A percentile compares a stretch with the other conserved stretches of the same genome.
These are phyloP conservation scores for Phymorhynchus buccinoides DNA, from an alignment of 1,140 invertebrate species.

Conservation along the genomic window DNA sequence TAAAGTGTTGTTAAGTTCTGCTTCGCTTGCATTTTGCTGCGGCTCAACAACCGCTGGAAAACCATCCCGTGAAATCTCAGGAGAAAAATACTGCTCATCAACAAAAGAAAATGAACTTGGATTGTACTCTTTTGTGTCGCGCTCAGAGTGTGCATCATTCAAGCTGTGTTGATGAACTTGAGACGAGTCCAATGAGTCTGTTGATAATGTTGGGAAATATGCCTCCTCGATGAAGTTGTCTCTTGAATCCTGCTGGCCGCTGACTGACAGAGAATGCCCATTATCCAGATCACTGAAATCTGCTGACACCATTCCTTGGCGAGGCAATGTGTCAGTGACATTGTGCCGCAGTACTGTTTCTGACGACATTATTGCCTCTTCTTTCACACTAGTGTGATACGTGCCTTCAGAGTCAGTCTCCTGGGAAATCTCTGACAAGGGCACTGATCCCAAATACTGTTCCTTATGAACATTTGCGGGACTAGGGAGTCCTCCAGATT, in stretches of 20 bases:
- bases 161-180: neutral
- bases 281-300: no score
- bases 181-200: neutral
- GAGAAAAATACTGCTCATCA: constrained; percentile 30
- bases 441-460: constrained; percentile 5
- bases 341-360: no score
- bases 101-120: neutral
- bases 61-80: neutral
- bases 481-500: neutral
- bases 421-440: neutral
- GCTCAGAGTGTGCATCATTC: neutral
- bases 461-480: neutral
- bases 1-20: neutral
- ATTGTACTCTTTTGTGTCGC: neutral
- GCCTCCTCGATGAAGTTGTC: constrained; percentile 13
- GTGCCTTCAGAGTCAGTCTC: neutral
- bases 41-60: neutral
- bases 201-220: neutral
- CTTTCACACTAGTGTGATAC: neutral
- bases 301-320: no score
- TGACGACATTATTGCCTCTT: neutral
- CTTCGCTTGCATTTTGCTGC: neutral
- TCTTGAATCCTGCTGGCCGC: no score
- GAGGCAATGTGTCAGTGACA: no score
- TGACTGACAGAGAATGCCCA: neutral